Evolutionary conservation across 2,888 invertebrate genomes (phyloP).

Genomic region (Xylophagus ater): DNA sequence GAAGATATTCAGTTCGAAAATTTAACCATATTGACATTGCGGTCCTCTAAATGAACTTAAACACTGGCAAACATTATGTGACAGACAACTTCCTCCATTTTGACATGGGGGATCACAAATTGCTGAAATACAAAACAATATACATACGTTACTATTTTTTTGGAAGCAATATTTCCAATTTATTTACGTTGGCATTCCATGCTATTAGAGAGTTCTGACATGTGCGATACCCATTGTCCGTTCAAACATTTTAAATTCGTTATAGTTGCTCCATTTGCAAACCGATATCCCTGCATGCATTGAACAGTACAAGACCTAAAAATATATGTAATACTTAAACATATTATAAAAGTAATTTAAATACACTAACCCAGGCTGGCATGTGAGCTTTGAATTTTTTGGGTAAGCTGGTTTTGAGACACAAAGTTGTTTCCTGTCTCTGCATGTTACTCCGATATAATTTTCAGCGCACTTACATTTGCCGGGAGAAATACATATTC

Average conservation of each 20-base stretch:
- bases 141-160: conserved; percentile 9
- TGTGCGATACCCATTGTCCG: conserved; percentile 58
- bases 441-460: conserved; percentile 61
- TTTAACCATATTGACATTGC: conserved; percentile 32
- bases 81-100: conserved; percentile 72
- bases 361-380: conserved; percentile 50
- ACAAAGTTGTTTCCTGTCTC: conserved; percentile 62
- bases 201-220: conserved; percentile 49
- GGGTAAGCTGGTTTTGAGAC: conserved; percentile 53
- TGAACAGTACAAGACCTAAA: conserved; percentile 54
- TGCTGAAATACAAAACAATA: conserved; percentile 30
- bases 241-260: conserved; percentile 57
- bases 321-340: conserved; percentile 17
- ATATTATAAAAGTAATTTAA: conserved; percentile 4
- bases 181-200: conserved; percentile 60
- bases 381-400: conserved; percentile 51
- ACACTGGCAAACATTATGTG: conserved; percentile 68
- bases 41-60: conserved; percentile 47
- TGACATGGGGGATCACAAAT: conserved; percentile 60
- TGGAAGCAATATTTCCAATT: conserved; percentile 8
- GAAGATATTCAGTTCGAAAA: conserved; percentile 1
- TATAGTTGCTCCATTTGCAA: conserved; percentile 57
- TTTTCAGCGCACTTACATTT: conserved; percentile 63
- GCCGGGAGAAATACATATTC: conserved; percentile 65
- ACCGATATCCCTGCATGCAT: conserved; percentile 55